Evolutionary conservation across 1,140 invertebrate genomes (phyloP), one percentile per base, ranked within the genome.

Genomic region (Heliothis virescens): DNA sequence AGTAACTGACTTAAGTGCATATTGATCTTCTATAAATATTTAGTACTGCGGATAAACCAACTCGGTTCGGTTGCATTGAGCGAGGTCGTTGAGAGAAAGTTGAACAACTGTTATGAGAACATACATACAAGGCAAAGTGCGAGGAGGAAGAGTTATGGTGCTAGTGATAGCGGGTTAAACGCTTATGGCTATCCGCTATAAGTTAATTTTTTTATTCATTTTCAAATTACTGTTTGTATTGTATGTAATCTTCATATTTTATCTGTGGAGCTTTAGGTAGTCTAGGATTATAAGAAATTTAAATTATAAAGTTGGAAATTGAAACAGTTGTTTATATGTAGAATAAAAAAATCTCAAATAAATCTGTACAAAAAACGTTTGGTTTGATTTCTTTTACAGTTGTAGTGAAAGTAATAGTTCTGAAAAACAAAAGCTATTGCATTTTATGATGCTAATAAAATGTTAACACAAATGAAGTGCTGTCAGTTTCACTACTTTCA

Each of bases 71-170:
- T 18, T 57, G 29, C 52, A 57, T 72, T 72, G 67, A 72, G 67
- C 69, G 53, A 72, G 69, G 69, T 57, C 69, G 52, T 12, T 7
- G 15, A 53, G 69, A 72, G 69, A 72, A 72, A 72, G 69, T 72
- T 72, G 69, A 15, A 52, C 34, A 41, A 29, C 26, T 41, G 52
- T 16, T 71, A 71, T 71, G 67, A 71, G 67, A 71, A 71, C 67
- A 71, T 53, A 62, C 59, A 12, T 62, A 71, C 48, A 53, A 71
- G 67, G 67, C 48, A 52, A 71, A 71, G 48, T 71, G 52, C 67
- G 26, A 12, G 18, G 18, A 71, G 48, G 67, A 67, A 71, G 0
- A 13, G 65, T 13, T 71, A n/a, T n/a, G 48, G 48, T 53, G 18
- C 3, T 12, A 53, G 48, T 71, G 48, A n/a, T 9, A 15, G 67